Evolutionary conservation across 2,797 vertebrate genomes (phyloP).

Genomic region (Manis pentadactyla): DNA sequence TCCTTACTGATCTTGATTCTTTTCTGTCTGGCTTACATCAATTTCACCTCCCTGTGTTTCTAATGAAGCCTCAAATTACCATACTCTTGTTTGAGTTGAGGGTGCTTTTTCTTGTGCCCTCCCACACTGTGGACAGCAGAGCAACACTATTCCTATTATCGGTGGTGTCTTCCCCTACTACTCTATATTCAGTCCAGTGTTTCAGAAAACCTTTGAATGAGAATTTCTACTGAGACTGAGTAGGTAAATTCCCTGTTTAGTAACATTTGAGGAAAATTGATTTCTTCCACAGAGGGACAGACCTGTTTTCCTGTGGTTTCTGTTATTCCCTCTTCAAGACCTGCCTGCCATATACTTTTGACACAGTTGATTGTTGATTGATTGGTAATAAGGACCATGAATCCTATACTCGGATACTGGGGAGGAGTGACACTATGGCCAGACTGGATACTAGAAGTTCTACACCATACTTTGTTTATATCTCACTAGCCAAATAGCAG

Average conservation of each 20-base stretch:
- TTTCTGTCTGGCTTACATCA: constrained; percentile 68
- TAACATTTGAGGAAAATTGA: neutral
- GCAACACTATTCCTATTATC: constrained; percentile 9
- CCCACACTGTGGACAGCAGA: neutral
- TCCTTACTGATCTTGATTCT: constrained; percentile 67
- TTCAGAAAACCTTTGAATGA: neutral
- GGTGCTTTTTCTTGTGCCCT: constrained; percentile 41
- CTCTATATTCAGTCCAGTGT: neutral
- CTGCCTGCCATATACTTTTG: neutral
- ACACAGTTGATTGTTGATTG: neutral
- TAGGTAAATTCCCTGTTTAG: neutral
- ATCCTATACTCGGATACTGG: neutral
- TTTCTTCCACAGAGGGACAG: neutral
- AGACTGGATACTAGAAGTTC: neutral
- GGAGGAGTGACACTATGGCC: neutral
- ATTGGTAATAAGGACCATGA: neutral
- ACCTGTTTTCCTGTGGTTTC: neutral
- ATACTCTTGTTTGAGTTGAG: constrained; percentile 24
- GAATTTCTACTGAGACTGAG: neutral
- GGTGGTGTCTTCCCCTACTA: neutral
- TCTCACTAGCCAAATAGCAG: neutral
- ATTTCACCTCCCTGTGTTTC: constrained; percentile 76
- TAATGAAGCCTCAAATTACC: constrained; percentile 79
- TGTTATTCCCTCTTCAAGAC: neutral
- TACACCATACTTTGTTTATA: neutral